Conservation (phyloP, 2,113 vertebrate genomes). For the Ptyas mucosa region DNA sequence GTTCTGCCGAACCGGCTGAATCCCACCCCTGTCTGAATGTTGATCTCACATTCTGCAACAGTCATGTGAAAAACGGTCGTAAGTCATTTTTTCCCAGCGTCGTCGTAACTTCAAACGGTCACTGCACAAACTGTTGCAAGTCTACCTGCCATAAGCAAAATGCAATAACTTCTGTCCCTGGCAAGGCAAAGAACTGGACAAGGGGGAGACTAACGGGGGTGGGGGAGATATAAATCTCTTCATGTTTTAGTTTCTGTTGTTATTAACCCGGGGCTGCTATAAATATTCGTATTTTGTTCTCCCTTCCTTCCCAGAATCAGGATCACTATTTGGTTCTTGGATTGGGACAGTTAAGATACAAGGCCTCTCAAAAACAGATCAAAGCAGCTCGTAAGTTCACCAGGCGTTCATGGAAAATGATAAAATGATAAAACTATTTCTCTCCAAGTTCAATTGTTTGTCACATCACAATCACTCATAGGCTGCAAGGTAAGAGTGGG, state of each 20-base stretch:
- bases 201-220: neutral
- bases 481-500: neutral
- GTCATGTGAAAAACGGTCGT: neutral
- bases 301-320: constrained; percentile 82
- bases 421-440: neutral
- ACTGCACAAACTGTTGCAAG: neutral
- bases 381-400: constrained; percentile 96
- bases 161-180: neutral
- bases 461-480: neutral
- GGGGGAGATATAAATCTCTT: neutral
- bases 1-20: too few species aligned
- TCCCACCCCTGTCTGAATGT: neutral
- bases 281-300: constrained; percentile 4
- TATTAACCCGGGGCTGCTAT: neutral
- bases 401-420: neutral
- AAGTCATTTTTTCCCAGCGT: neutral
- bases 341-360: constrained; percentile 85
- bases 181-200: neutral
- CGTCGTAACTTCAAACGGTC: neutral
- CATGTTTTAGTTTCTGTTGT: neutral
- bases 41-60: neutral
- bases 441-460: neutral
- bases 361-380: constrained; percentile 95
- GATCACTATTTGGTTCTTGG: constrained; percentile 97
- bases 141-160: neutral